Conservation (phyloP, 2,888 invertebrate genomes). For the Lasius fuliginosus region DNA sequence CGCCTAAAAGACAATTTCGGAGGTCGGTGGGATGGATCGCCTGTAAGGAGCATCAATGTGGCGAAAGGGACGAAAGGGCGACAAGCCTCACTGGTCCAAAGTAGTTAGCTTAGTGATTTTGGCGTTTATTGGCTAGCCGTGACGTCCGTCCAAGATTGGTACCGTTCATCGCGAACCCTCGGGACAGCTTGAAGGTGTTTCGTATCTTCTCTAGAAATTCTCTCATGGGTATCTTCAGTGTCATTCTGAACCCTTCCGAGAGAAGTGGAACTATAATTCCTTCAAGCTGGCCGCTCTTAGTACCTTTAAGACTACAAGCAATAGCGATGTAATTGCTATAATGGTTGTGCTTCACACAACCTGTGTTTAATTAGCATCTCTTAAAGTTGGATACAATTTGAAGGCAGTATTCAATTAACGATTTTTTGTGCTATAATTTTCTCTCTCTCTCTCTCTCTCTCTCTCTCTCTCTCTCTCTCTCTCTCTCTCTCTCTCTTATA, state of each 20-base stretch:
- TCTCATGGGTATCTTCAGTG: slow-evolving; percentile 60
- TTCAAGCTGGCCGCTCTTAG: slow-evolving; percentile 64
- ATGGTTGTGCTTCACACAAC: neutral
- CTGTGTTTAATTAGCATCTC: neutral
- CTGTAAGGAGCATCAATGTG: slow-evolving; percentile 73
- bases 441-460: too few species aligned
- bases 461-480: too few species aligned
- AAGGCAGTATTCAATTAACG: neutral
- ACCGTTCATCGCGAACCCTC: slow-evolving; percentile 79
- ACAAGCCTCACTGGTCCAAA: slow-evolving; percentile 77
- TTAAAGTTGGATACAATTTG: neutral
- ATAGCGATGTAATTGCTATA: neutral
- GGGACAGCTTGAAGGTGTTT: slow-evolving; percentile 82
- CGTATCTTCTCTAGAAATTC: slow-evolving; percentile 71
- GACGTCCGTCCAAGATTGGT: slow-evolving; percentile 84
- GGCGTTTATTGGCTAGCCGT: slow-evolving; percentile 84
- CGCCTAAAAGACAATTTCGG: slow-evolving; percentile 58
- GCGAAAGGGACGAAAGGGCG: slow-evolving; percentile 75
- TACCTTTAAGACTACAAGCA: slow-evolving; percentile 22
- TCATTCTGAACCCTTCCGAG: slow-evolving; percentile 69
- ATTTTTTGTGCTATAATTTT: neutral
- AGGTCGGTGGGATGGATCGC: slow-evolving; percentile 55
- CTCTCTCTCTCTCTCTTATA: too few species aligned
- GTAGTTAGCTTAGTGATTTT: slow-evolving; percentile 85
- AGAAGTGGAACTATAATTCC: slow-evolving; percentile 69